phyloP scores from a whole-genome alignment of 1,140 invertebrate genomes.

The Drosophila micromelanica region DNA sequence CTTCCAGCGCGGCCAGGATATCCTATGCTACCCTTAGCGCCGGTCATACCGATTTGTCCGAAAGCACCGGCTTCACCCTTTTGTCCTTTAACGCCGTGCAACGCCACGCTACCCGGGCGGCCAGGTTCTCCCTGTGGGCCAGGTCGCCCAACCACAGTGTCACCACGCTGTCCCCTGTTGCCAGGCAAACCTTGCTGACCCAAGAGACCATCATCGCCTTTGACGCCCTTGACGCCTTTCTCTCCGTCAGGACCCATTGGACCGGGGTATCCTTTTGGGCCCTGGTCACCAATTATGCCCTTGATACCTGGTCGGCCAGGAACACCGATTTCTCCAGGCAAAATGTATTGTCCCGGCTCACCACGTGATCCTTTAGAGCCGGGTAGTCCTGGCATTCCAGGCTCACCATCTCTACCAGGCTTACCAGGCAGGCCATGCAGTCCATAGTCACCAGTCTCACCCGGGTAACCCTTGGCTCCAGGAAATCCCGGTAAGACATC shows the following conservation, averaged over 20 bases:
- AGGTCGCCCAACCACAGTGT: conserved; percentile 85
- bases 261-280: conserved; percentile 58
- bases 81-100: conserved; percentile 87
- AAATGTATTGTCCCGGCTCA: conserved; percentile 84
- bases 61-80: conserved; percentile 84
- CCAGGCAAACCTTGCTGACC: conserved; percentile 80
- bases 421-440: conserved; percentile 84
- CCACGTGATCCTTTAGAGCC: conserved; percentile 86
- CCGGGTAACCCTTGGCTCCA: conserved; percentile 86
- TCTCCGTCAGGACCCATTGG: conserved; percentile 53
- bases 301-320: conserved; percentile 82
- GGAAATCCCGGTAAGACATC: conserved; percentile 75
- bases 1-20: conserved; percentile 86
- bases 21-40: conserved; percentile 78
- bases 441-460: conserved; percentile 77
- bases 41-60: conserved; percentile 57
- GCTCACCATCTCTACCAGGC: conserved; percentile 84
- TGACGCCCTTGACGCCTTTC: conserved; percentile 65
- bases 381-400: conserved; percentile 80
- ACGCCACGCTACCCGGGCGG: conserved; percentile 85
- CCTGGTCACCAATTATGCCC: conserved; percentile 85
- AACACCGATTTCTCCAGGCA: conserved; percentile 83
- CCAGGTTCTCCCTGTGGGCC: conserved; percentile 86
- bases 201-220: conserved; percentile 82
- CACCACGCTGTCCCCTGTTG: conserved; percentile 86